Percentiles rank a stretch among this genome's conserved stretches.
Evolutionary conservation across 2,113 vertebrate species (phyloP).

Genomic region (Smithornis capensis): DNA sequence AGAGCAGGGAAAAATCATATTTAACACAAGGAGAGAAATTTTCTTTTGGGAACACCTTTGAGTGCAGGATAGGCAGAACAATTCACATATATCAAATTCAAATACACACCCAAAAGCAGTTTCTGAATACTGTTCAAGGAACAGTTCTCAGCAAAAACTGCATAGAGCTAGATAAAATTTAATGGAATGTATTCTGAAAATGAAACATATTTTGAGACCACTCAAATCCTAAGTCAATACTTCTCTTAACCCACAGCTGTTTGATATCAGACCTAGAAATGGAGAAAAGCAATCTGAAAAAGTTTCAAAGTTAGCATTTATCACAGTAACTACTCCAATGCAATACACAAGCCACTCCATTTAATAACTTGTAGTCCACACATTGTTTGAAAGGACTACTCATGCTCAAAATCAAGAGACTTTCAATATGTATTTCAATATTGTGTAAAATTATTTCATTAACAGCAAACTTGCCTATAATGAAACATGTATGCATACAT

Average conservation of each 20-base stretch:
- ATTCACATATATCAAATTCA: not conserved
- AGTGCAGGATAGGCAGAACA: not conserved
- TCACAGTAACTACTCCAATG: not conserved
- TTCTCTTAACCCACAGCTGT: not conserved
- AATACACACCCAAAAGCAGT: not conserved
- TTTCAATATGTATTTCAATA: not conserved
- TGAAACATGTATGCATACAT: not conserved
- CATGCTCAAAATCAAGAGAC: not conserved
- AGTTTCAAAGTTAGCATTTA: not conserved
- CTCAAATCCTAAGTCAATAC: not conserved
- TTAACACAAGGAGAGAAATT: not conserved
- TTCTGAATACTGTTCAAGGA: not conserved
- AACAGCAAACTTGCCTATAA: not conserved
- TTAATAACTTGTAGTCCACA: not conserved
- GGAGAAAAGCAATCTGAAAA: not conserved
- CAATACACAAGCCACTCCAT: not conserved
- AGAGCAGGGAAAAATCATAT: fast-evolving
- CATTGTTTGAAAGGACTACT: not conserved
- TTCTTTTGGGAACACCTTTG: not conserved
- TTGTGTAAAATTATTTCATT: not conserved
- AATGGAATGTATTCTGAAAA: not conserved
- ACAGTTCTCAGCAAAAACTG: not conserved
- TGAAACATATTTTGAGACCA: not conserved
- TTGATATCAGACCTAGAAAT: not conserved
- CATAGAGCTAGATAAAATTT: not conserved